Evolutionary conservation across 2,888 invertebrate genomes (phyloP), one percentile per base, ranked within the genome.

Genomic region (Lamellibrachia satsuma): DNA sequence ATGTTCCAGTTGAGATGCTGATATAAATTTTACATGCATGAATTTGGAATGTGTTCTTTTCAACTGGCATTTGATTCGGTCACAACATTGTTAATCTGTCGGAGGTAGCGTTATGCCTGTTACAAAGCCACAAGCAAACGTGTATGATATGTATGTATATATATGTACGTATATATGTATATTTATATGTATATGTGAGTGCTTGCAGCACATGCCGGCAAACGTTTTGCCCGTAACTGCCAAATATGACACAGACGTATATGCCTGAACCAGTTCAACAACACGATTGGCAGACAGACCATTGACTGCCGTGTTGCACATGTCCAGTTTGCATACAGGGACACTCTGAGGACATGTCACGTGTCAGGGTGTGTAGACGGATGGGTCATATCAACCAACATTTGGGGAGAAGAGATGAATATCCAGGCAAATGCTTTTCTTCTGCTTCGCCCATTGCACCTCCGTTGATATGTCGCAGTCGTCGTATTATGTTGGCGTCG

Each of bases 121-220:
- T 75, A 75, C 75, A 75, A 75, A 75, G 75, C 75, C 75, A 22
- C 75, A n/a, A 75, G 75, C 75, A 22, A 75, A 75, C 75, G 75
- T 75, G 75, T 75, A 75, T 75, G 75, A 75, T 75, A 75, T 75
- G 75, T 75, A 91, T 91, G 52, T 91, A 91, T 91, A 91, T 91
- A 91, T 91, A 91, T 91, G 52, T 91, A 91, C 52, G 52, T 91
- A 91, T 91, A 91, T 91, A 91, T 91, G 52, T 91, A 91, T 91
- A 91, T 91, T 52, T 91, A 91, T 91, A 90, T 90, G 52, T 90
- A 90, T 90, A 91, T 91, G 52, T 91, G 52, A 91, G 52, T 52
- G 91, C 52, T 91, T 52, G 91, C 52, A 91, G 75, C 52, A 91
- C 52, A 91, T 91, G 91, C 91, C 52, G 52, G 91, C 52, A 91